Base-by-base conservation (phyloP, 2,113 vertebrate species). In the Cyprinodon variegatus region DNA sequence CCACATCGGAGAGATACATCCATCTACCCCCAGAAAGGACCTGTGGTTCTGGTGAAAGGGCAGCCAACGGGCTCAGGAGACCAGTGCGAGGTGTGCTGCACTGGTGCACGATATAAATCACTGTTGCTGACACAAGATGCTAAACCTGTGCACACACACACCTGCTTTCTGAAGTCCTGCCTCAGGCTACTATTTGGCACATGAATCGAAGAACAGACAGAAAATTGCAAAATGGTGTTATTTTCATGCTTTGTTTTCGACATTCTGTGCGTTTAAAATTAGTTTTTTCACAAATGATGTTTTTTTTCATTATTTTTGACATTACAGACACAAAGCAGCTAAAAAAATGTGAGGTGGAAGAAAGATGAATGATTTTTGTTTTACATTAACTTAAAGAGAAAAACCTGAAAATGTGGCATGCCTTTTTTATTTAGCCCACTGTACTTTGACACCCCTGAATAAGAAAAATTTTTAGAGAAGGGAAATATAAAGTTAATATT, bases 41-140 rank as follows among this genome's bases (percentile, higher is more conserved):
- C 67, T 77, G 78, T 48, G 81, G 68, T 77, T 86, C 65, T 70
- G 83, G 87, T 78, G 77, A 88, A 83, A 86, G 86, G 76, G 85
- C 85, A 82, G 85, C 83, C 89, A 84, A 79, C 79, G 74, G 77
- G 80, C 86, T 85, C 86, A 53, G 79, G 83, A 83, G 84, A 89
- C 72, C 81, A 61, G 85, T 74, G 13, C 53, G 71, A 83, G 86
- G 81, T 77, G 89, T 79, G 75, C 77, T 43, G 75, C 78, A 70
- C 78, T 79, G 43, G 69, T 69, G 59, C 88, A 75, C 81, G 46
- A 85, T 85, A 87, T 92, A 90, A 92, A 90, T 93, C 89, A 90
- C 85, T 67, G 82, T 75, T 74, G 70, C 81, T 29, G 70, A 68
- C 85, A 72, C 62, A 46, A 57, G 50, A 57, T 57, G 50, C 75